phyloP scores from a whole-genome alignment of 2,113 vertebrate species.

The Trogon surrucura region DNA sequence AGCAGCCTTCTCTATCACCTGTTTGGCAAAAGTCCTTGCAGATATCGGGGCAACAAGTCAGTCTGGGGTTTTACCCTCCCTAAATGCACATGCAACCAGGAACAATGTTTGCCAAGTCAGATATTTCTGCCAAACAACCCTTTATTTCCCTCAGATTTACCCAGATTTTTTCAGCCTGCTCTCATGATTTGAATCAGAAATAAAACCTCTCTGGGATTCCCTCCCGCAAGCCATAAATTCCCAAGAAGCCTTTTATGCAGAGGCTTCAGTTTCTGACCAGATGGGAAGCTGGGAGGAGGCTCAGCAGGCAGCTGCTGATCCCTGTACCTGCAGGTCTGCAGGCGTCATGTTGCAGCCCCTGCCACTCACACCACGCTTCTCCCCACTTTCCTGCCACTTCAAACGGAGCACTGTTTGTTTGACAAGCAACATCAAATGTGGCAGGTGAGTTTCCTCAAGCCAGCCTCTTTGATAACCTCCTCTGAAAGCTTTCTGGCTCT shows the following conservation, averaged over 20 bases:
- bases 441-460: conserved; percentile 35
- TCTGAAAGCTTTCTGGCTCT: background rate
- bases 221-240: background rate
- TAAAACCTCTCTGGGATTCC: background rate
- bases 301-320: conserved; percentile 8
- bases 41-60: background rate
- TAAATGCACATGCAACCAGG: background rate
- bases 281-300: background rate
- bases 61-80: background rate
- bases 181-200: background rate
- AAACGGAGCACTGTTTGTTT: background rate
- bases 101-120: too few species aligned
- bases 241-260: background rate
- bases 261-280: background rate
- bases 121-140: background rate
- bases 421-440: conserved; percentile 22
- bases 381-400: background rate
- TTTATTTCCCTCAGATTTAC: background rate
- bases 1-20: background rate
- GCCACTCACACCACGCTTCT: background rate
- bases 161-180: background rate
- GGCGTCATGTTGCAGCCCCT: background rate
- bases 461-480: conserved; percentile 19
- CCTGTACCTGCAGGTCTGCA: background rate
- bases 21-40: background rate